Percentiles rank a stretch among this genome's conserved stretches.
Evolutionary conservation across 2,888 invertebrate species (phyloP).

Genomic region (Bembecia ichneumoniformis): DNA sequence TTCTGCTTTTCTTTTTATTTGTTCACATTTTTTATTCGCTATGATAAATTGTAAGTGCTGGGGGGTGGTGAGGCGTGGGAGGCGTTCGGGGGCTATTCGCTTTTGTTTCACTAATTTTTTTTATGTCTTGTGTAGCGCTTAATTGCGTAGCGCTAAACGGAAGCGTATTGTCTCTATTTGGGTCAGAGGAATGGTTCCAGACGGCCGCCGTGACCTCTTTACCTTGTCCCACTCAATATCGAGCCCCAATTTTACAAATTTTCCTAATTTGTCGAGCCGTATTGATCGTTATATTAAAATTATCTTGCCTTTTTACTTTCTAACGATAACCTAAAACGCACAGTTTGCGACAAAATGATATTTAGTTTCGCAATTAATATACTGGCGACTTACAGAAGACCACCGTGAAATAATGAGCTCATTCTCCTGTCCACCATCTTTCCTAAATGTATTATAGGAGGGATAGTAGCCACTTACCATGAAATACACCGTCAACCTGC

Average conservation of each 20-base stretch:
- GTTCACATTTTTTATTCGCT: slow-evolving; percentile 68
- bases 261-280: no score
- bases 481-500: no score
- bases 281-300: no score
- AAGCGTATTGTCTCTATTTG: slow-evolving; percentile 61
- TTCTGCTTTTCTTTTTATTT: slow-evolving; percentile 69
- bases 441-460: no score
- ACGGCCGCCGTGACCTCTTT: slow-evolving; percentile 46
- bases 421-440: no score
- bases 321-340: no score
- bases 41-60: slow-evolving; percentile 70
- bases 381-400: no score
- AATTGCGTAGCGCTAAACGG: slow-evolving; percentile 64
- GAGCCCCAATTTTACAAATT: slow-evolving; percentile 1
- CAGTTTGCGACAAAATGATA: no score
- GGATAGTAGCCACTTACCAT: no score
- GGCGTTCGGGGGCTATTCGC: slow-evolving; percentile 31
- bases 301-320: no score
- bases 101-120: slow-evolving; percentile 69
- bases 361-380: no score
- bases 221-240: slow-evolving; percentile 25
- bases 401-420: no score
- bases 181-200: slow-evolving; percentile 46
- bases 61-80: slow-evolving; percentile 23
- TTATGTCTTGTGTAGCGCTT: slow-evolving; percentile 68